Evolutionary conservation across 1,140 invertebrate genomes (phyloP), one percentile per base, ranked within the genome.

Genomic region (Aphelinus certus): DNA sequence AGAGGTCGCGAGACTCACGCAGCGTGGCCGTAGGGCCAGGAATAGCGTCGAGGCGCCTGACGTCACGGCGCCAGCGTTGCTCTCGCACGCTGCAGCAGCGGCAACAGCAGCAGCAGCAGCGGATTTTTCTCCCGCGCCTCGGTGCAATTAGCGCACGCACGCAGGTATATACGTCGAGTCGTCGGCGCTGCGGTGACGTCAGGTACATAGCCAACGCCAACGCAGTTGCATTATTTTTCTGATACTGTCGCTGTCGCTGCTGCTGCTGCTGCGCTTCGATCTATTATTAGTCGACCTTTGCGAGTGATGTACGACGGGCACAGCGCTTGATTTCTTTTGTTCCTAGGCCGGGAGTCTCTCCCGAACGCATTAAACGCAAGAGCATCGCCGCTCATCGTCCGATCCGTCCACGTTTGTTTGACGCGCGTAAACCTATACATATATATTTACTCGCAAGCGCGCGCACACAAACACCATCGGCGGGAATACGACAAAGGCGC

Each of bases 11-110:
- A 26, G 26, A 26, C 26, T 26, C 9, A 53, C 51, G 9, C 9
- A 4, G 51, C 51, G 51, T 9, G 9, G 9, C 26, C 26, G 0
- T 5, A 3, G 45, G 58, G 72, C 79, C 77, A 42, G 75, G 70
- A 78, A 81, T 81, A 81, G 71, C 72, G 65, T 65, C 49, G 56
- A 62, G 76, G 60, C 47, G 63, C 57, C 57, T 79, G 79, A 81
- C 77, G 77, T 81, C 79, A 78, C 45, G 71, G 46, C 60, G 61
- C 49, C 77, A 71, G 51, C 57, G 53, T 60, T 48, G 10, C 26
- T 26, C 26, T 26, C 26, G 26, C 26, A 26, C 26, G 26, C 26
- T 26, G 26, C 26, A 26, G 26, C 26, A 26, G 26, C 26, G 26
- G 26, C 26, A 26, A 26, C 26, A 26, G 26, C 26, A 26, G 26